Evolutionary conservation across 92 coral and sea anemone genomes (phyloP), one percentile per base, ranked within the genome.

Genomic region (Epizoanthus scotinus): DNA sequence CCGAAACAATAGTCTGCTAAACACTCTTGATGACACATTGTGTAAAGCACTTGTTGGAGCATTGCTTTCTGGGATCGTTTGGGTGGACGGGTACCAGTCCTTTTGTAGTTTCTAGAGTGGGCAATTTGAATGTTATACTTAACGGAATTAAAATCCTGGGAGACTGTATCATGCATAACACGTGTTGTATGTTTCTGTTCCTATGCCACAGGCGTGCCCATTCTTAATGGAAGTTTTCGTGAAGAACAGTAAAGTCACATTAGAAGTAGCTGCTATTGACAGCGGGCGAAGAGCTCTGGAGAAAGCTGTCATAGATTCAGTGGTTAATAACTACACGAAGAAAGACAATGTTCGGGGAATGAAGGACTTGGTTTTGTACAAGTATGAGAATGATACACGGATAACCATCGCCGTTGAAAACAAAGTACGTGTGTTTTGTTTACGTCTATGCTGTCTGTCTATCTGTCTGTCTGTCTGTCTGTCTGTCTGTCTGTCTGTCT

Each of bases 361-460:
- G 99, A 94, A 88, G 42, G 98, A 96, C 71, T 88, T 96, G 38
- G 62, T 93, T 75, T 84, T 93, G 78, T 92, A 91, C 83, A 87
- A 82, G 31, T 96, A 96, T 78, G 94, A 96, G 27, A 92, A 86
- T 50, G 84, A 87, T 53, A 68, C 62, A 56, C 92, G 99, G 28
- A 85, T 87, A 22, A 89, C 96, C 26, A 72, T 96, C 53, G 89
- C 86, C 47, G 55, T 95, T 49, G 97, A 92, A 62, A 95, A 95
- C 71, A 82, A 89, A 95, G 98, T 95, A 73, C 72, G 90, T 24
- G 34, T 8, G 8, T 19, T 40, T 10, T 25, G 19, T 20, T n/a
- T 29, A 12, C 2, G 47, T 58, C 21, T 0, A 38, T n/a, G n/a
- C 36, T 63, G 7, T 64, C 8, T 64, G 24, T 64, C 61, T 18